These are phyloP conservation scores for Leptopilina boulardi DNA, from an alignment of 1,140 invertebrate genomes.

Conservation along the genomic window DNA sequence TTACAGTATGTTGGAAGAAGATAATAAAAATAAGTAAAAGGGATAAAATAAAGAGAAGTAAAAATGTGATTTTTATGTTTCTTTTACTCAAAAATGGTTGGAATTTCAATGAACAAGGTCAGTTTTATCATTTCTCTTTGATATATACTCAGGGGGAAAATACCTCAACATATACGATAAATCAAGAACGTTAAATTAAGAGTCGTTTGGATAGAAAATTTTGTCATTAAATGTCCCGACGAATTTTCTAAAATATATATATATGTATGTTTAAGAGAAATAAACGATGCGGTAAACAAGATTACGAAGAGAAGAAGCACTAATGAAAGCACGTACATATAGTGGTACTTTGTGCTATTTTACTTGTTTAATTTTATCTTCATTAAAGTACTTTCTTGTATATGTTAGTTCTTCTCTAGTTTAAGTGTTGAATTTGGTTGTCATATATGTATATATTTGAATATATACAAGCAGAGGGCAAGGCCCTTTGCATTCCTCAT, in stretches of 20 bases:
- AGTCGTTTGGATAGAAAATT: neutral
- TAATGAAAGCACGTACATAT: slow-evolving; percentile 26
- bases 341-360: slow-evolving; percentile 22
- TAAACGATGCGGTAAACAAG: slow-evolving; percentile 26
- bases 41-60: no score
- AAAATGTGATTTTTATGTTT: no score
- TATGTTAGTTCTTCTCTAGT: neutral
- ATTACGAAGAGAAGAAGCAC: slow-evolving; percentile 21
- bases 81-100: no score
- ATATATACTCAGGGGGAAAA: no score
- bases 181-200: neutral
- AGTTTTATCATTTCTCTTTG: no score
- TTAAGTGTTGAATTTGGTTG: neutral
- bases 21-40: no score
- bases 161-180: neutral
- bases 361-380: slow-evolving; percentile 21
- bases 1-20: neutral
- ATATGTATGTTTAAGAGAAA: slow-evolving; percentile 1
- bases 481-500: slow-evolving; percentile 29
- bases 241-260: neutral
- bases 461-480: neutral
- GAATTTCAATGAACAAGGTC: no score
- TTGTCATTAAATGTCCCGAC: neutral
- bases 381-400: slow-evolving; percentile 3
- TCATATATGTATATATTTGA: neutral